A percentile compares a stretch with the other conserved stretches of the same genome.
phyloP scores from a whole-genome alignment of 1,140 invertebrate genomes.

The Megalonaias nervosa region DNA sequence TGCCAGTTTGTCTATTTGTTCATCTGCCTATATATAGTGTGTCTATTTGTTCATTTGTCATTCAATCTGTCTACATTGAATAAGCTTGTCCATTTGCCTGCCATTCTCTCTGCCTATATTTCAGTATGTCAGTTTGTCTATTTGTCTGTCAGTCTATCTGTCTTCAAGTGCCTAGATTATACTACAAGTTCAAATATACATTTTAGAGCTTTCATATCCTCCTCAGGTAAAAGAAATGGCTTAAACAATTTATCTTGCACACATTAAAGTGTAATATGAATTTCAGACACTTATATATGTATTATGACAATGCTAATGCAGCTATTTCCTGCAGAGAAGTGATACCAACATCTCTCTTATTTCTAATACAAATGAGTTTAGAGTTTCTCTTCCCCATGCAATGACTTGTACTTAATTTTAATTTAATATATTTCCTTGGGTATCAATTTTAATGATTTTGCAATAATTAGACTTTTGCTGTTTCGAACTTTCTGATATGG shows the following conservation, averaged over 20 bases:
- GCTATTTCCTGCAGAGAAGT: neutral
- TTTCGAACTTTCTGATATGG: no score
- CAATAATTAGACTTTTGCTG: no score
- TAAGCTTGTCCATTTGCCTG: slow-evolving; percentile 20
- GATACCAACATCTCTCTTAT: neutral
- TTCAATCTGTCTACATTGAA: slow-evolving; percentile 6
- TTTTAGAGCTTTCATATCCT: neutral
- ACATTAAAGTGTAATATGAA: neutral
- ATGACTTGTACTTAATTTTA: no score
- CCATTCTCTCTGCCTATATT: slow-evolving; percentile 22
- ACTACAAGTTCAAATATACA: neutral
- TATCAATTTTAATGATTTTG: no score
- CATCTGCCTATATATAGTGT: neutral
- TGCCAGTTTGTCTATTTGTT: no score
- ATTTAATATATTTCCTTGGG: no score
- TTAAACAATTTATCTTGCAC: neutral
- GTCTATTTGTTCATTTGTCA: slow-evolving; percentile 15
- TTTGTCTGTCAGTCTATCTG: neutral
- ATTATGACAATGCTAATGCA: neutral
- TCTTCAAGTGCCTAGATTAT: neutral
- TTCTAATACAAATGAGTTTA: no score
- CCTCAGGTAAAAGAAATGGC: no score
- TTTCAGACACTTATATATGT: neutral
- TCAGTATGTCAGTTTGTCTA: slow-evolving; percentile 13
- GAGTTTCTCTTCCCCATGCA: no score